These are phyloP conservation scores for Geodia barretti DNA, from an alignment of 37 sponge, comb jelly and placozoan genomes.

Conservation along the genomic window DNA sequence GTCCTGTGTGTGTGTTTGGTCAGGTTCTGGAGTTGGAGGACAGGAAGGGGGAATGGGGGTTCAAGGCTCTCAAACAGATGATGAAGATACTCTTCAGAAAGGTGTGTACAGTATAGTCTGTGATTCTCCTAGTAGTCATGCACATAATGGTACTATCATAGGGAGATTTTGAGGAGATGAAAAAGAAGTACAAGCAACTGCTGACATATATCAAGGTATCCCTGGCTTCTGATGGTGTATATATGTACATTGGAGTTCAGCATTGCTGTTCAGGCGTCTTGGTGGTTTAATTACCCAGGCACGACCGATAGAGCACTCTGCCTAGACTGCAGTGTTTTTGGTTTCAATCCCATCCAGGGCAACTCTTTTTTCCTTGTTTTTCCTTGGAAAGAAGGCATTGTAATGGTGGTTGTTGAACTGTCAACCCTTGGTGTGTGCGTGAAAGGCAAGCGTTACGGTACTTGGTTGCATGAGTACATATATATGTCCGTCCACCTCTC, in stretches of 20 bases:
- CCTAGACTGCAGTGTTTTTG: background rate
- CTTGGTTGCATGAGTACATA: too few relatives aligned
- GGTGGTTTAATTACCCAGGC: too few relatives aligned
- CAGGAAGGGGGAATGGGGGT: conserved; percentile 97
- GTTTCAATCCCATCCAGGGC: too few relatives aligned
- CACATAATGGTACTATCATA: conserved; percentile 10
- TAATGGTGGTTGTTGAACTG: too few relatives aligned
- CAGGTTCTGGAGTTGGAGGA: conserved; percentile 83
- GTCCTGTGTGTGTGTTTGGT: conserved; percentile 23
- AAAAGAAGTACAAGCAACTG: conserved; percentile 82
- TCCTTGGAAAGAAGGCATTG: too few relatives aligned
- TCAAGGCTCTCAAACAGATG: conserved; percentile 98
- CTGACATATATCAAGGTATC: conserved; percentile 83
- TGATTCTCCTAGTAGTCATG: background rate
- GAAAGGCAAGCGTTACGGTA: too few relatives aligned
- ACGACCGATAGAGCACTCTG: too few relatives aligned
- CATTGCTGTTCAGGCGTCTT: too few relatives aligned
- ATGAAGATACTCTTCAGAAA: conserved; percentile 92
- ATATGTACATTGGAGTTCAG: too few relatives aligned
- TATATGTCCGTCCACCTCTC: too few relatives aligned
- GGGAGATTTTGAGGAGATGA: conserved; percentile 87
- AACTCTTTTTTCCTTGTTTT: too few relatives aligned
- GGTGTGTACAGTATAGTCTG: conserved; percentile 51
- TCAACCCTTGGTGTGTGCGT: too few relatives aligned
- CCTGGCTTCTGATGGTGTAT: background rate